Evolutionary conservation across 2,113 vertebrate genomes (phyloP), one percentile per base, ranked within the genome.

Genomic region (Calyptommatus sinebrachiatus): DNA sequence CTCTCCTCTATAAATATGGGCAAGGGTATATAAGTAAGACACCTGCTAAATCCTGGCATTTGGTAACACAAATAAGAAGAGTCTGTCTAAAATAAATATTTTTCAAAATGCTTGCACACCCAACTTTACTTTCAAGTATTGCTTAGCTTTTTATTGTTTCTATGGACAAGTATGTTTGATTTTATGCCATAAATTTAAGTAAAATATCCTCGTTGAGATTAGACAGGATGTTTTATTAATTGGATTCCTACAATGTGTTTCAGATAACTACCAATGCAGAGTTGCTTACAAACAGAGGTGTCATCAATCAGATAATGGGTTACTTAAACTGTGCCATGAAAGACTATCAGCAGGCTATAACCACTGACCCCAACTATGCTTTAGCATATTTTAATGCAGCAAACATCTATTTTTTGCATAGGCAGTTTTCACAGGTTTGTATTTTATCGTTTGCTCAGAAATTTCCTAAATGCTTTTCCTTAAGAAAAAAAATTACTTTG

Each of bases 371-470:
- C 8, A 82, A 26, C 9, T 95, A 94, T 83, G 87, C 92, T 0
- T 86, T 96, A 80, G 94, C 95, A 71, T 95, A 94, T 89, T 96
- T 94, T 74, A 96, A 93, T 79, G 94, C 94, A 78, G 95, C 93
- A 82, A 97, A 96, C 88, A 86, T 94, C 76, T 96, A 95, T 85
- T 92, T 96, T 79, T 86, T 90, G 78, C 94, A 96, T 78, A 91
- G 90, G 60, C 95, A 96, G 60, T 96, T 96, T 91, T 91, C 92
- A 88, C 94, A 95, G 93, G 95, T 96, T 91, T 89, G 53, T 82
- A 65, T 87, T 29, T 21, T 3, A 61, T 16, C 65, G 3, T 73
- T 2, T 57, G 14, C 41, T 69, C 28, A 35, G 10, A 46, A 26
- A 46, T 0, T 74, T 66, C 28, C 18, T 26, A n/a, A 79, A 62